Conservation (phyloP, 2,113 vertebrate genomes). For the Eurystomus gularis region DNA sequence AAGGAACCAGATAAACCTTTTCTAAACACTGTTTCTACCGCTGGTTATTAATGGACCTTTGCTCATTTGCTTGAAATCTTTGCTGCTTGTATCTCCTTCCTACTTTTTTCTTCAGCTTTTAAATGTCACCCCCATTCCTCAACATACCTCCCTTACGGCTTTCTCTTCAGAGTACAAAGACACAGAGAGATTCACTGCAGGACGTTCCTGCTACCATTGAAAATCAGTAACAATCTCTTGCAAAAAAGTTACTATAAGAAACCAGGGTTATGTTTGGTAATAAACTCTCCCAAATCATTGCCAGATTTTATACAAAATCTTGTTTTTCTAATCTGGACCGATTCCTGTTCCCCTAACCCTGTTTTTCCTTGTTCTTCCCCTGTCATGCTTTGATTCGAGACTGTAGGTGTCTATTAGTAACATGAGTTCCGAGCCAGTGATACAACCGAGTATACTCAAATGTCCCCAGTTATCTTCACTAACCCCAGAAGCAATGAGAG, state of each 20-base stretch:
- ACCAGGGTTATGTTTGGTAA: not conserved
- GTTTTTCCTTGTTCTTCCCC: not conserved
- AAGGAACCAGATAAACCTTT: no score
- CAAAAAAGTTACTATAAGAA: not conserved
- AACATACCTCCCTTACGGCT: not conserved
- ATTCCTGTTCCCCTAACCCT: not conserved
- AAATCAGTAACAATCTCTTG: not conserved
- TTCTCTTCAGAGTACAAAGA: not conserved
- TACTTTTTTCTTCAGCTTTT: not conserved
- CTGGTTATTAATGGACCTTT: not conserved
- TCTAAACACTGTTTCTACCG: no score
- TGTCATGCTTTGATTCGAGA: not conserved
- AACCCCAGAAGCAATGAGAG: not conserved
- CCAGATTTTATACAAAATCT: not conserved
- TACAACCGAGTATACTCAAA: not conserved
- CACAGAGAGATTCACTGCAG: not conserved
- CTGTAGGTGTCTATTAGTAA: not conserved
- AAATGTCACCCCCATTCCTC: not conserved
- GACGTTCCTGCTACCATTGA: not conserved
- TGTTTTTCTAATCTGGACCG: not conserved
- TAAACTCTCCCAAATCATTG: not conserved
- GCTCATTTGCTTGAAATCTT: not conserved
- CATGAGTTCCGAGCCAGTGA: not conserved
- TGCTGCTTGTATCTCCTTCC: not conserved
- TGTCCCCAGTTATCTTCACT: not conserved